Evolutionary conservation across 2,888 invertebrate species (phyloP).

Genomic region (Platycnemis pennipes): DNA sequence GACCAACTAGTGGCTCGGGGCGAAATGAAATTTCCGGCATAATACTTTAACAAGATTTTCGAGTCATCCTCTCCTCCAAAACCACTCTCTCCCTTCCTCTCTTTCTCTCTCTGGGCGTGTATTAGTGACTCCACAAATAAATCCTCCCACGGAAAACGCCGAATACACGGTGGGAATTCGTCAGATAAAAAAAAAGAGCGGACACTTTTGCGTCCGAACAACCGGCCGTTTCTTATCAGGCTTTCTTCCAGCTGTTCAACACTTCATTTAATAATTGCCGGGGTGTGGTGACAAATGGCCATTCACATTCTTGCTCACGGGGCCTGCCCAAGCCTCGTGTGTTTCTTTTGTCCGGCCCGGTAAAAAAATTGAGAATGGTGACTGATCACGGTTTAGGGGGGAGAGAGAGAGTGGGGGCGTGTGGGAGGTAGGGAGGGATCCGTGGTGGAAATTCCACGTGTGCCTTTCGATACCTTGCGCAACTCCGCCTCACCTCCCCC

Average conservation of each 20-base stretch:
- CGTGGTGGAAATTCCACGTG: background rate
- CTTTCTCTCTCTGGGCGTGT: background rate
- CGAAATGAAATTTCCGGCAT: no score
- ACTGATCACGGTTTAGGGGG: no score
- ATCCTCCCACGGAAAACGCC: background rate
- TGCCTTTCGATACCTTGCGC: background rate
- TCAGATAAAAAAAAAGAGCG: background rate
- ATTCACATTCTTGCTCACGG: background rate
- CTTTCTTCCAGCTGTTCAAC: background rate
- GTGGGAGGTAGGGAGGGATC: background rate
- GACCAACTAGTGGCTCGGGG: no score
- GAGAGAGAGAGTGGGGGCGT: no score
- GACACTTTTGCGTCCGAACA: background rate
- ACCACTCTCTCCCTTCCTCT: background rate
- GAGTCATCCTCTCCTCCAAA: background rate
- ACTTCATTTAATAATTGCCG: conserved; percentile 9
- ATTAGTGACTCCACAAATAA: background rate
- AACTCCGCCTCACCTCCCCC: background rate
- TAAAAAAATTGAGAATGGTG: no score
- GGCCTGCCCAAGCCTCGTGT: background rate
- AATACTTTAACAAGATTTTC: no score
- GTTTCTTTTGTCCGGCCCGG: background rate
- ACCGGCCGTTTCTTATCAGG: background rate
- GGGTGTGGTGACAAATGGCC: background rate
- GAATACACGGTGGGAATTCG: background rate